phyloP scores from a whole-genome alignment of 2,888 invertebrate species.

The Phyllotreta striolata region DNA sequence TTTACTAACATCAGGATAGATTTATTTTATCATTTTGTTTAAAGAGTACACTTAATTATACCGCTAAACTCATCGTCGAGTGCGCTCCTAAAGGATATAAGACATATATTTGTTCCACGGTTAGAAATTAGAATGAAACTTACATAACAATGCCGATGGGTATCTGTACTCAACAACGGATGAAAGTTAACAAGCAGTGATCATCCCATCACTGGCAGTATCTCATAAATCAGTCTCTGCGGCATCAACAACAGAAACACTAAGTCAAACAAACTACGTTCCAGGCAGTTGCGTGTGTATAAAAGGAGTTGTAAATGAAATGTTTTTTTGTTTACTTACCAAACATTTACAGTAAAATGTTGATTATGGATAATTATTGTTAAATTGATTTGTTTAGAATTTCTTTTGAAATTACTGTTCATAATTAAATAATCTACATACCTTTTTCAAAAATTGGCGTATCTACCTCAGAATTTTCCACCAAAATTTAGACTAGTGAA shows the following conservation, averaged over 20 bases:
- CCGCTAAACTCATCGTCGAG: too few species aligned
- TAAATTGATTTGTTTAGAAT: too few species aligned
- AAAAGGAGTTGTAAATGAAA: background rate
- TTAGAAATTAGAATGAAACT: conserved; percentile 58
- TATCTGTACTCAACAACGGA: conserved; percentile 68
- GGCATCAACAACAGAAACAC: conserved; percentile 39
- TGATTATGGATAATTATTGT: background rate
- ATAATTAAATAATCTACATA: too few species aligned
- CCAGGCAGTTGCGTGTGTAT: conserved; percentile 2
- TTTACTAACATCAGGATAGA: too few species aligned
- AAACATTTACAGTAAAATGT: background rate
- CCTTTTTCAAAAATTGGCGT: too few species aligned
- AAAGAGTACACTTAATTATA: too few species aligned
- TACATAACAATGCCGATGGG: conserved; percentile 81
- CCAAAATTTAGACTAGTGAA: too few species aligned
- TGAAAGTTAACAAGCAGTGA: conserved; percentile 60
- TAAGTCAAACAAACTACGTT: conserved; percentile 29
- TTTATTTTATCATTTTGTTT: too few species aligned
- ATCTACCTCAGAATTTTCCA: too few species aligned
- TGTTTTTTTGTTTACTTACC: background rate
- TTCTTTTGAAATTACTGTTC: too few species aligned
- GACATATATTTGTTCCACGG: conserved; percentile 17
- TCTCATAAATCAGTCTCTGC: conserved; percentile 44
- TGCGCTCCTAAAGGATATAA: conserved; percentile 6
- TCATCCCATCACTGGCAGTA: conserved; percentile 56